Percentiles rank a stretch among this genome's conserved stretches.
These are phyloP conservation scores for Margaritifera margaritifera DNA, from an alignment of 2,888 invertebrate genomes.

Conservation along the genomic window DNA sequence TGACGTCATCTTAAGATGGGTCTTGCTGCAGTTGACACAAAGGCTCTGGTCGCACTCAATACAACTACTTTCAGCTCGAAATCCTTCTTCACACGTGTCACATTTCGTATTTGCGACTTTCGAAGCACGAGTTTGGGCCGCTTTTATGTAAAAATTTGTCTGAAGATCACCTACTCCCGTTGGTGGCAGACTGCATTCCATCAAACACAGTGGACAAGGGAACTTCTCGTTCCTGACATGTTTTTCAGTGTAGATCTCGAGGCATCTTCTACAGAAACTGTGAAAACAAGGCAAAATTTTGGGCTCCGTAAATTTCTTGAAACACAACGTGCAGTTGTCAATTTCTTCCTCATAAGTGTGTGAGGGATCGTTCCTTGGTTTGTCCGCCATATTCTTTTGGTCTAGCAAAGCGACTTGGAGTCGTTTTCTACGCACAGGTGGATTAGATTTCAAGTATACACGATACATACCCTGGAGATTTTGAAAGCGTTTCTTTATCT, in stretches of 20 bases:
- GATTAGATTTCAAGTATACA: no score
- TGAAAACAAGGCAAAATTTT: constrained; percentile 47
- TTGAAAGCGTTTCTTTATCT: no score
- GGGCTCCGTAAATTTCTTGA: constrained; percentile 34
- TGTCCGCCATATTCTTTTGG: no score
- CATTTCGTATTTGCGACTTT: constrained; percentile 34
- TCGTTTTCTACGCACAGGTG: no score
- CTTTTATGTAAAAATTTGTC: constrained; percentile 46
- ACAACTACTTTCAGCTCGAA: constrained; percentile 38
- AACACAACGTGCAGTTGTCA: constrained; percentile 36
- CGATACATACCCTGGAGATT: no score
- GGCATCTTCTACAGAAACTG: constrained; percentile 36
- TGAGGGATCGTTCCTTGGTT: no score
- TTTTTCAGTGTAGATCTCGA: constrained; percentile 34
- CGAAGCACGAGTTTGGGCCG: constrained; percentile 31
- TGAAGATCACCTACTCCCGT: constrained; percentile 35
- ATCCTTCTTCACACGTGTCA: constrained; percentile 34
- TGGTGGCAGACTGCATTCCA: constrained; percentile 34
- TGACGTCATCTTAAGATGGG: constrained; percentile 44
- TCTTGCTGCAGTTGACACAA: constrained; percentile 33
- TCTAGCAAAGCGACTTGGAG: no score
- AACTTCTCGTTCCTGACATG: constrained; percentile 38
- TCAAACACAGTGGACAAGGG: constrained; percentile 39
- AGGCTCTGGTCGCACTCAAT: constrained; percentile 46
- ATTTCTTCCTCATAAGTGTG: constrained; percentile 22